Percentiles rank a stretch among this genome's conserved stretches.
Evolutionary conservation across 2,797 vertebrate species (phyloP).

Genomic region (Manis crassicaudata): DNA sequence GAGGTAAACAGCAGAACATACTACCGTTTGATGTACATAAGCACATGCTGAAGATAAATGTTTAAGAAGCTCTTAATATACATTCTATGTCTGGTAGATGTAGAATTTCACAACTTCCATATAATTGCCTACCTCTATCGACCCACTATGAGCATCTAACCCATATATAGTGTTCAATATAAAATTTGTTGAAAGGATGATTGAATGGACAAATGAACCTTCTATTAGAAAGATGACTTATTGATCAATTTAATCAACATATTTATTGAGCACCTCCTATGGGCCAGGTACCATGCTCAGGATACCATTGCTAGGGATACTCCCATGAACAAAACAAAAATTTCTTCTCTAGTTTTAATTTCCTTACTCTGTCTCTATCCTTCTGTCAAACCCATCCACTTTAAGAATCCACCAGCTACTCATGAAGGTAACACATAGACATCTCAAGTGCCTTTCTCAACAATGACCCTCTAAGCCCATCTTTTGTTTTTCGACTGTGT

Average conservation of each 20-base stretch:
- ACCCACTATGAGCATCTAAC: neutral
- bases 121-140: neutral
- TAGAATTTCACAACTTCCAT: conserved; percentile 14
- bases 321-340: neutral
- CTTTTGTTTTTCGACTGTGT: neutral
- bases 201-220: neutral
- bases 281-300: neutral
- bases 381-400: neutral
- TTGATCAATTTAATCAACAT: neutral
- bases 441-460: neutral
- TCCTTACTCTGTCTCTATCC: neutral
- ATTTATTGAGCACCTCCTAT: neutral
- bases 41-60: neutral
- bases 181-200: neutral
- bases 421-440: neutral
- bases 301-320: neutral
- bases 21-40: neutral
- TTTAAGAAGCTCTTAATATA: neutral
- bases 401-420: neutral
- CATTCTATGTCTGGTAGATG: neutral
- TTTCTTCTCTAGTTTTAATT: conserved; percentile 16
- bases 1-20: neutral
- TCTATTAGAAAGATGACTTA: neutral
- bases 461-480: neutral
- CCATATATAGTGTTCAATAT: neutral